Conservation (phyloP, 2,888 invertebrate species). For the Brassicogethes aeneus region DNA sequence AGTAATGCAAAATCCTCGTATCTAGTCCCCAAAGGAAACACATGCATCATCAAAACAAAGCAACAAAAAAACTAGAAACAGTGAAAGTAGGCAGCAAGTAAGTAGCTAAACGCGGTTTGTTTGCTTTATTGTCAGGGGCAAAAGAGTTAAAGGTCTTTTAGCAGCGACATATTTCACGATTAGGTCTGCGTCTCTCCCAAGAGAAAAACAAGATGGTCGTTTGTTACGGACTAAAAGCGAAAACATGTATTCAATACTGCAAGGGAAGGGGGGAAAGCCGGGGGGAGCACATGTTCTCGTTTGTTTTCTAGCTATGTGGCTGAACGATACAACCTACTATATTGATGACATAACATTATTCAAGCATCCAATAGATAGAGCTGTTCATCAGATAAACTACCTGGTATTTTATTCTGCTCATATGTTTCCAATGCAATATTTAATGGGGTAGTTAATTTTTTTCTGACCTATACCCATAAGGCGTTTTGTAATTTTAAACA, state of each 20-base stretch:
- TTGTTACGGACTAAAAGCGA: slow-evolving; percentile 33
- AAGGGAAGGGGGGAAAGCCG: neutral
- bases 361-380: no score
- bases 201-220: slow-evolving; percentile 28
- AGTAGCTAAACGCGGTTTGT: neutral
- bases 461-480: no score
- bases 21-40: neutral
- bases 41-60: no score
- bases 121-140: neutral
- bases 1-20: neutral
- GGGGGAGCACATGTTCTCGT: neutral
- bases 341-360: neutral
- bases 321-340: neutral
- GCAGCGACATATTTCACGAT: slow-evolving; percentile 30
- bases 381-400: neutral
- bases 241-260: slow-evolving; percentile 26
- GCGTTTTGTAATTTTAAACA: no score
- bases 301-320: neutral
- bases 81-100: no score
- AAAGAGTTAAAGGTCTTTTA: slow-evolving; percentile 25
- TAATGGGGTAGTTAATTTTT: no score
- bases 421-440: no score
- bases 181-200: slow-evolving; percentile 25
- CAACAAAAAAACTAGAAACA: neutral
- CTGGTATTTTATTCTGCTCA: no score